Conservation (phyloP, 2,888 invertebrate genomes). For the Chrysolina haemoptera region DNA sequence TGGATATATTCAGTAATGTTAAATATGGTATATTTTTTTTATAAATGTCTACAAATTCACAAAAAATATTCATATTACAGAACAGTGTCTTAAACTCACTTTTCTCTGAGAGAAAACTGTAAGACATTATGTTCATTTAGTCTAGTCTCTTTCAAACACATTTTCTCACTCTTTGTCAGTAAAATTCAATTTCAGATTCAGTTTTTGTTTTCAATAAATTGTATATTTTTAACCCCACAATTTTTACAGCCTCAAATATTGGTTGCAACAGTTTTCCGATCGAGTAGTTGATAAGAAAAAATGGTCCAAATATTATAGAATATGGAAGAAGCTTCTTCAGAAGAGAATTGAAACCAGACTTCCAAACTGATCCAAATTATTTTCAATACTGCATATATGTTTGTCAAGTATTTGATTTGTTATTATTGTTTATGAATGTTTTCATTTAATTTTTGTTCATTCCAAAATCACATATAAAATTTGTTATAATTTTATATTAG, state of each 20-base stretch:
- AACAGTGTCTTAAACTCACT: too few species aligned
- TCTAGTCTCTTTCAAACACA: too few species aligned
- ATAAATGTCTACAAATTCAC: too few species aligned
- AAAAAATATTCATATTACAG: too few species aligned
- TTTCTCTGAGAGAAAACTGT: too few species aligned
- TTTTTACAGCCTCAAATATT: constrained; percentile 58
- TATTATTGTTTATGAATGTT: not conserved
- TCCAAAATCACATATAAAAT: too few species aligned
- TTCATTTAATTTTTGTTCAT: not conserved
- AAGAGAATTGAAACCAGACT: constrained; percentile 6
- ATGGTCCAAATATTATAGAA: constrained; percentile 37
- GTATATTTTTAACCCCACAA: not conserved
- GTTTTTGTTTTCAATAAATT: not conserved
- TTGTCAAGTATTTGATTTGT: not conserved
- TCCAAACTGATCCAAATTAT: not conserved
- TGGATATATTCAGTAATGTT: too few species aligned
- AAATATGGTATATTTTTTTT: too few species aligned
- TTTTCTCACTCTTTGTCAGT: too few species aligned
- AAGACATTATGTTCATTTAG: too few species aligned
- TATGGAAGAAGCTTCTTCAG: constrained; percentile 67
- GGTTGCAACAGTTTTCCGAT: constrained; percentile 39
- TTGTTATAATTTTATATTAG: too few species aligned
- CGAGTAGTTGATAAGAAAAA: constrained; percentile 33
- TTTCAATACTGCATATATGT: not conserved
- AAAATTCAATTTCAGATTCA: too few species aligned